Evolutionary conservation across 2,888 invertebrate species (phyloP).

Genomic region (Adineta ricciae): DNA sequence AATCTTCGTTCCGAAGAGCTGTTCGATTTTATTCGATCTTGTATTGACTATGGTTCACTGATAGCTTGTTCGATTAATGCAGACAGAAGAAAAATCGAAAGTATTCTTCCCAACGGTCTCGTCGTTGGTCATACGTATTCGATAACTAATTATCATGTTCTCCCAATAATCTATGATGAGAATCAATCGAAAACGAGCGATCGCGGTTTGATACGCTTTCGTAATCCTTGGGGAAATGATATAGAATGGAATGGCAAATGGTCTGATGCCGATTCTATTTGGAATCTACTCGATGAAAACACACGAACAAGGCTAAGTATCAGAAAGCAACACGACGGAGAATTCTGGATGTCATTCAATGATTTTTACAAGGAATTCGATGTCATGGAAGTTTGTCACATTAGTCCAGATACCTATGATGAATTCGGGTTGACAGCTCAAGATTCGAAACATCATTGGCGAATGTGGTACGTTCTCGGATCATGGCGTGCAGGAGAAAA

Average conservation of each 20-base stretch:
- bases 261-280: background rate
- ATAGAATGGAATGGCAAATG: slow-evolving; percentile 22
- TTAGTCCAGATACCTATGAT: slow-evolving; percentile 78
- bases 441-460: slow-evolving; percentile 2
- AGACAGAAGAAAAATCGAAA: background rate
- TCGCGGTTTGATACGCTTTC: background rate
- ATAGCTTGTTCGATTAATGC: slow-evolving; percentile 10
- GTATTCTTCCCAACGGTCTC: background rate
- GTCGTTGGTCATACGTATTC: slow-evolving; percentile 20
- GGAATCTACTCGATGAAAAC: slow-evolving; percentile 10
- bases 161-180: background rate
- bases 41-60: background rate
- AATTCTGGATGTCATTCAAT: slow-evolving; percentile 55
- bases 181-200: background rate
- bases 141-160: background rate
- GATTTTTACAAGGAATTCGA: slow-evolving; percentile 76
- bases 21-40: slow-evolving; percentile 6
- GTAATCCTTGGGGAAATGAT: slow-evolving; percentile 22
- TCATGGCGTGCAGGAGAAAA: background rate
- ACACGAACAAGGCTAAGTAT: slow-evolving; percentile 14
- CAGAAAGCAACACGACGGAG: background rate
- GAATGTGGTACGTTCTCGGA: background rate
- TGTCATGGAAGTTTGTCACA: slow-evolving; percentile 85
- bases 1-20: background rate
- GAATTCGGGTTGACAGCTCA: background rate